Evolutionary conservation across 1,140 invertebrate genomes (phyloP), one percentile per base, ranked within the genome.

Genomic region (Yoshiicerus persimilis): DNA sequence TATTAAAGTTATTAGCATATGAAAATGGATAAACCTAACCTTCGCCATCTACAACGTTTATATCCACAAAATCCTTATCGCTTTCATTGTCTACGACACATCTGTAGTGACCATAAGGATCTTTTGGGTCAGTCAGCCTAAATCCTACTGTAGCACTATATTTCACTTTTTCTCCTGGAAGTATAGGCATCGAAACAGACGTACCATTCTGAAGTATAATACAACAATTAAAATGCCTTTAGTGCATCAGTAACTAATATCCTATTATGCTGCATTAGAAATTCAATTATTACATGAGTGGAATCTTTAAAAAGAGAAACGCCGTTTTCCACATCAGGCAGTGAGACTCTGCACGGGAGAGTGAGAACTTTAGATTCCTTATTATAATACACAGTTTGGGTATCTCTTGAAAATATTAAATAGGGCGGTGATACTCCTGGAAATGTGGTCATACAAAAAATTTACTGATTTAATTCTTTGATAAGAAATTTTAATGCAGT

Each of bases 381-480:
- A 4, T 47, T 66, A 16, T 77, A 80, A 11, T 16, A 20, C 6
- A 39, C 39, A 38, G 85, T 87, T 32, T 41, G 23, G 32, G 87
- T 56, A 6, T 70, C 66, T 6, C 87, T 75, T 30, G 85, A 64
- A 9, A 62, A 23, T 11, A 86, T 62, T 39, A 89, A 32, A 47
- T 20, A 89, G 30, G 89, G 89, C 8, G 89, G 89, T 10, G 84
- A 86, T 16, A 87, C 66, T 9, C 84, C 88, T 87, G 70, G 10
- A 87, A 25, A 10, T 34, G 39, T 32, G n/a, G 11, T 13, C 1
- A 8, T 66, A 30, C 0, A 9, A 9, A 23, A 23, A 10, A 5
- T 66, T 5, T 20, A 2, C 23, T 66, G 64, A 4, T 64, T 66
- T n/a, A 62, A 23, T 39, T n/a, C n/a, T n/a, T n/a, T n/a, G n/a